These are phyloP conservation scores for Atherinomorus stipes DNA, from an alignment of 2,113 vertebrate genomes.

Conservation along the genomic window DNA sequence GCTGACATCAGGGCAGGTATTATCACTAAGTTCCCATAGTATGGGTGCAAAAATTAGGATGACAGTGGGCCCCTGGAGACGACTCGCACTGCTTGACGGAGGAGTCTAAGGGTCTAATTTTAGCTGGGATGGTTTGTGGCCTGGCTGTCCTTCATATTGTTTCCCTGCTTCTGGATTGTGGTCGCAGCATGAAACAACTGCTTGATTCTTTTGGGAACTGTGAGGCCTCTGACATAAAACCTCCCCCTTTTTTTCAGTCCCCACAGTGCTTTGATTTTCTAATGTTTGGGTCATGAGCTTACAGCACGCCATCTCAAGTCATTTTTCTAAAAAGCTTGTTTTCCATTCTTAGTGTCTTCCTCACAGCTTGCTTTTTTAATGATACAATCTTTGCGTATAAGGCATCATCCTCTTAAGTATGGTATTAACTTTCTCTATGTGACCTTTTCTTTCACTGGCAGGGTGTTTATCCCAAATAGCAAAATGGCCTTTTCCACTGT, in stretches of 20 bases:
- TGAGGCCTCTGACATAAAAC: slow-evolving; percentile 12
- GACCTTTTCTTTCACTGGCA: slow-evolving; percentile 50
- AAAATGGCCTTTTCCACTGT: slow-evolving; percentile 35
- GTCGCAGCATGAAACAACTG: slow-evolving; percentile 14
- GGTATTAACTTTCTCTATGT: slow-evolving; percentile 35
- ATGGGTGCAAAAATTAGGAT: slow-evolving; percentile 42
- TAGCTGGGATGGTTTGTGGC: slow-evolving; percentile 19
- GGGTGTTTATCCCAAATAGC: slow-evolving; percentile 45
- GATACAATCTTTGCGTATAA: slow-evolving; percentile 34
- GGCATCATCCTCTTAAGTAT: slow-evolving; percentile 32
- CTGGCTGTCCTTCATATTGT: slow-evolving; percentile 27
- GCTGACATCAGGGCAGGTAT: neutral
- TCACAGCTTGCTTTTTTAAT: slow-evolving; percentile 36
- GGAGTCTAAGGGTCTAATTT: slow-evolving; percentile 42
- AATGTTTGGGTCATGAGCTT: slow-evolving; percentile 7
- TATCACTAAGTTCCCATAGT: slow-evolving; percentile 17
- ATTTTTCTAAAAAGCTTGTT: slow-evolving; percentile 38
- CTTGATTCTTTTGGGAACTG: slow-evolving; percentile 13
- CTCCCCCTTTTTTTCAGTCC: neutral
- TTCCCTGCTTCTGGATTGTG: slow-evolving; percentile 16
- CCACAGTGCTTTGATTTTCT: slow-evolving; percentile 1
- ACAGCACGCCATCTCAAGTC: slow-evolving; percentile 24
- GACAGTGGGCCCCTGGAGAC: slow-evolving; percentile 41
- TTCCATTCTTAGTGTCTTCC: slow-evolving; percentile 10
- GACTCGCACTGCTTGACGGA: slow-evolving; percentile 38